These are phyloP conservation scores for Neuroscelio doddi DNA, from an alignment of 2,888 invertebrate species.

Conservation along the genomic window DNA sequence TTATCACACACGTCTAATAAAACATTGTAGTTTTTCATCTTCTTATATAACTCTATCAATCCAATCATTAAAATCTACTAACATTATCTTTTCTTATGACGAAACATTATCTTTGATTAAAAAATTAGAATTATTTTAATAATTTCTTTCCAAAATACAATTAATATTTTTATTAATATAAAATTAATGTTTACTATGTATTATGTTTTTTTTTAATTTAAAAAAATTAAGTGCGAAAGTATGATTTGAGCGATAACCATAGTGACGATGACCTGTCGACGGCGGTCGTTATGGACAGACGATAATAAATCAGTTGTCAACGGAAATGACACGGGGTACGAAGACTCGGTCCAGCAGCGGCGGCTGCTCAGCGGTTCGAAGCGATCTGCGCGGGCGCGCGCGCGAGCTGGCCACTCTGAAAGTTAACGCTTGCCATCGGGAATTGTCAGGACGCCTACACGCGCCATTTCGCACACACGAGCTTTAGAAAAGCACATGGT, in stretches of 20 bases:
- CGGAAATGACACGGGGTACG: slow-evolving; percentile 58
- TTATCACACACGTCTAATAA: no score
- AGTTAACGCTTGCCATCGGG: slow-evolving; percentile 46
- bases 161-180: no score
- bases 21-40: no score
- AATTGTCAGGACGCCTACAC: slow-evolving; percentile 57
- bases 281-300: slow-evolving; percentile 40
- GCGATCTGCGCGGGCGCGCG: slow-evolving; percentile 38
- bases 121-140: no score
- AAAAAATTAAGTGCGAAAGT: slow-evolving; percentile 1
- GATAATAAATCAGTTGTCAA: slow-evolving; percentile 58
- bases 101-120: no score
- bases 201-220: no score
- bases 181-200: no score
- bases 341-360: slow-evolving; percentile 27
- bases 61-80: no score
- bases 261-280: no score
- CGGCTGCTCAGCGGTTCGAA: slow-evolving; percentile 46
- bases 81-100: no score
- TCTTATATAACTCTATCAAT: no score
- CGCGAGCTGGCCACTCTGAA: slow-evolving; percentile 8
- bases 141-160: no score
- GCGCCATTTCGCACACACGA: slow-evolving; percentile 33
- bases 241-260: slow-evolving; percentile 4
- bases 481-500: slow-evolving; percentile 35